Percentiles rank a stretch among this genome's conserved stretches.
These are phyloP conservation scores for Anguilla pacifica DNA, from an alignment of 2,797 vertebrate genomes.

Conservation along the genomic window DNA sequence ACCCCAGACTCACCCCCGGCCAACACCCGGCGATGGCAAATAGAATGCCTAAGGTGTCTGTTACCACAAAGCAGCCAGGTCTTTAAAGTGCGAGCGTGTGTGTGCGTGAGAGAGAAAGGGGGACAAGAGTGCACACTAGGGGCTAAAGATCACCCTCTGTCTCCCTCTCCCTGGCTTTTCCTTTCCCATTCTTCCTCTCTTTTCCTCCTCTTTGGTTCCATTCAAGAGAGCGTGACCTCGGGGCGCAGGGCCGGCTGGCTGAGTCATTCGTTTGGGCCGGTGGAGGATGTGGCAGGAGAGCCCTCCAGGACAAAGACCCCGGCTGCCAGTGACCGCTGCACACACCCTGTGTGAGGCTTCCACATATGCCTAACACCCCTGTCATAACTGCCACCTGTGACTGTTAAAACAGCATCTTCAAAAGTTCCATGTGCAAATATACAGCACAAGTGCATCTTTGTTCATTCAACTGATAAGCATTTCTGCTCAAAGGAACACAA, in stretches of 20 bases:
- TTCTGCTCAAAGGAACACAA: background rate
- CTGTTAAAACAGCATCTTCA: background rate
- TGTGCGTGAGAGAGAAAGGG: constrained; percentile 40
- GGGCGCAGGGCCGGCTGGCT: constrained; percentile 44
- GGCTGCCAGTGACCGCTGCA: constrained; percentile 8
- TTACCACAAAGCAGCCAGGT: constrained; percentile 75
- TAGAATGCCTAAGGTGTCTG: constrained; percentile 80
- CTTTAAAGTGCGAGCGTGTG: constrained; percentile 67
- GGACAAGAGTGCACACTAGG: constrained; percentile 64
- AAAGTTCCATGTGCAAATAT: background rate
- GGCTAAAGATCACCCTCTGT: constrained; percentile 70
- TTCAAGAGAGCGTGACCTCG: constrained; percentile 62
- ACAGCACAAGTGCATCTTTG: background rate
- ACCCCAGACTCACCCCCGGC: constrained; percentile 80
- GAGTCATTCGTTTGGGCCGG: constrained; percentile 50
- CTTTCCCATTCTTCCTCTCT: constrained; percentile 73
- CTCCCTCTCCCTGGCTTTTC: constrained; percentile 69
- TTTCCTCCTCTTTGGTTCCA: constrained; percentile 64
- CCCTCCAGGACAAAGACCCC: constrained; percentile 24
- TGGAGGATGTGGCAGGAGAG: constrained; percentile 40
- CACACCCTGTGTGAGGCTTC: background rate
- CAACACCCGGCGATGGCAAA: constrained; percentile 78
- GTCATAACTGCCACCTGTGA: background rate
- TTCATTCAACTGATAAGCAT: background rate
- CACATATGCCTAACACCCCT: constrained; percentile 1